A percentile compares a stretch with the other conserved stretches of the same genome.
Evolutionary conservation across 2,113 vertebrate species (phyloP).

Genomic region (Ellobius talpinus): DNA sequence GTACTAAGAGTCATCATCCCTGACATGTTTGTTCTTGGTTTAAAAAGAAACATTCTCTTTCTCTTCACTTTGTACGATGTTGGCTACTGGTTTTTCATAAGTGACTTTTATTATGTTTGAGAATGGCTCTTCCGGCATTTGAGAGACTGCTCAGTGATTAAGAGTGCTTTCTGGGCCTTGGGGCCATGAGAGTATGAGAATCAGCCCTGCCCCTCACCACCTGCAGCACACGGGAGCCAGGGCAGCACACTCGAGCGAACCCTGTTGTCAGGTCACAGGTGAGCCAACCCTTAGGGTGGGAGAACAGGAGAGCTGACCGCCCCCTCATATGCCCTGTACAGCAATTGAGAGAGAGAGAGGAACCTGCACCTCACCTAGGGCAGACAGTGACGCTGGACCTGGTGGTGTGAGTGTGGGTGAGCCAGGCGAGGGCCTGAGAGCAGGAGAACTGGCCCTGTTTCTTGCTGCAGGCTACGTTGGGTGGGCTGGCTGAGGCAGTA

Average conservation of each 20-base stretch:
- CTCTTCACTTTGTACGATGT: too few species aligned
- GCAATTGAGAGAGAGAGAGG: background rate
- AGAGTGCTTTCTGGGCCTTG: background rate
- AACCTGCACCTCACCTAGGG: background rate
- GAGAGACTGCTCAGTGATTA: background rate
- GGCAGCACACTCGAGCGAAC: background rate
- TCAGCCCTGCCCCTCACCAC: background rate
- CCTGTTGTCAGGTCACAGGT: background rate
- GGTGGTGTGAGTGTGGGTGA: background rate
- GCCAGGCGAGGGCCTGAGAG: background rate
- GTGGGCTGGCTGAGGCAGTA: too few species aligned
- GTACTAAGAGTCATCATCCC: background rate
- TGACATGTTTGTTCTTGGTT: background rate
- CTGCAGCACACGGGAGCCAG: background rate
- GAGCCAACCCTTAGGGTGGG: background rate
- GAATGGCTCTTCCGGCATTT: background rate
- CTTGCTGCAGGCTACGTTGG: background rate
- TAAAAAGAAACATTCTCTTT: background rate
- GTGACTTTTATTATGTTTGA: background rate
- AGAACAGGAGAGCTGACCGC: background rate
- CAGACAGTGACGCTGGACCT: background rate
- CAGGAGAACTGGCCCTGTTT: background rate
- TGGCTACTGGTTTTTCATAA: background rate
- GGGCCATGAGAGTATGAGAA: background rate
- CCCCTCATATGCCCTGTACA: background rate